Evolutionary conservation across 2,797 vertebrate species (phyloP), one percentile per base, ranked within the genome.

Genomic region (Luscinia luscinia): DNA sequence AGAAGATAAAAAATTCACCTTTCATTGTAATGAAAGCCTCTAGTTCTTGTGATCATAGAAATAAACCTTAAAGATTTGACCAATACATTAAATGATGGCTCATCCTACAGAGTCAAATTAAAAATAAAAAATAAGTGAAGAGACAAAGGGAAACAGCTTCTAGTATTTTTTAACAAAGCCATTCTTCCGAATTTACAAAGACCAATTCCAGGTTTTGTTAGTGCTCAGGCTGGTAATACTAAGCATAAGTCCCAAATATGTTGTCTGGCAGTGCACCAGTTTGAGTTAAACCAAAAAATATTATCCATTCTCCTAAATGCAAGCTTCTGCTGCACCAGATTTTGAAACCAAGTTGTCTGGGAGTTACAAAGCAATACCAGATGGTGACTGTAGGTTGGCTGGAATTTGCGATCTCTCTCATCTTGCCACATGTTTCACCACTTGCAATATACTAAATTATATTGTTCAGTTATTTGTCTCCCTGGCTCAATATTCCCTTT

Each of bases 401-500:
- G 89, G 89, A 87, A 59, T 90, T 84, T 88, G 84, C 0, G 24
- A 32, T 81, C 76, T 76, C 68, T 90, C 91, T 93, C 0, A 2
- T 93, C 85, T 94, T 87, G 82, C 94, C 89, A 78, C 90, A 55
- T 51, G 62, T 88, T 94, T 91, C 91, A 84, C 55, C 63, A 76
- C 75, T 96, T 93, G 82, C 69, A 89, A 74, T n/a, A 36, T 46
- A 70, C 86, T 84, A 82, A 76, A 89, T 90, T 30, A 63, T 36
- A 78, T 84, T 66, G 51, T 91, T 91, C 83, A 55, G 32, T 84
- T 75, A 59, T 91, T 96, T 81, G 51, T 73, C 38, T 91, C 49
- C 43, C 83, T 85, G 76, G 69, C 78, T 89, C 41, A 43, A 5
- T 32, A 28, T 36, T 93, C 43, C 45, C 9, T 70, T 68, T 69